A percentile compares a stretch with the other conserved stretches of the same genome.
These are phyloP conservation scores for Drosophila glabriapex DNA, from an alignment of 2,888 invertebrate species.

Conservation along the genomic window DNA sequence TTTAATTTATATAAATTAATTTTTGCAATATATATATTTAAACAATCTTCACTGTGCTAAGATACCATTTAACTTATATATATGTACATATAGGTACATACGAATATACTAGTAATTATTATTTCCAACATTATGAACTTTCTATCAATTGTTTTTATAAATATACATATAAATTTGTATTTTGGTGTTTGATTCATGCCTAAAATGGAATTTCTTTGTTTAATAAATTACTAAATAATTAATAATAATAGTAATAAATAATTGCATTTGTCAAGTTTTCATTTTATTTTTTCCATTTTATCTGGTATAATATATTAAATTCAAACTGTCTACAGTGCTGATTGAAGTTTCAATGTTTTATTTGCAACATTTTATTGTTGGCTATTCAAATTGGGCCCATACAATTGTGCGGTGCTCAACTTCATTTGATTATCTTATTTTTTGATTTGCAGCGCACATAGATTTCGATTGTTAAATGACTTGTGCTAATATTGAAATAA, in stretches of 20 bases:
- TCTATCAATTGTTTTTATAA: conserved; percentile 43
- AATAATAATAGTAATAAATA: conserved; percentile 20
- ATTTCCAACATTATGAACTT: conserved; percentile 64
- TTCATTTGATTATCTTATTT: conserved; percentile 51
- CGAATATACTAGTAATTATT: conserved; percentile 31
- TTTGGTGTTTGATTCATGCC: conserved; percentile 74
- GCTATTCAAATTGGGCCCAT: conserved; percentile 9
- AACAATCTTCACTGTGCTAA: conserved; percentile 64
- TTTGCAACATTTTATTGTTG: conserved; percentile 13
- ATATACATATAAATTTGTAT: conserved; percentile 46
- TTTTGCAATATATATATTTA: conserved; percentile 47
- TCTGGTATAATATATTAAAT: conserved; percentile 10
- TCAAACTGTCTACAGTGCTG: conserved; percentile 22
- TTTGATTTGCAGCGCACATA: conserved; percentile 51
- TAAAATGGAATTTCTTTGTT: conserved; percentile 52
- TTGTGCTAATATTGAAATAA: conserved; percentile 20
- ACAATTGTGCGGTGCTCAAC: conserved; percentile 14
- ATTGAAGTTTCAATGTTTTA: conserved; percentile 25
- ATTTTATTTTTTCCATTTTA: background rate
- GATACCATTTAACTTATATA: conserved; percentile 35
- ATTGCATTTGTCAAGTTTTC: conserved; percentile 10
- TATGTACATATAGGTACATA: conserved; percentile 32
- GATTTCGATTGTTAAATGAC: conserved; percentile 52
- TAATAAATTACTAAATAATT: conserved; percentile 45
- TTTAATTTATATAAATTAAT: conserved; percentile 43